These are phyloP conservation scores for Delia radicum DNA, from an alignment of 1,140 invertebrate species.

Conservation along the genomic window DNA sequence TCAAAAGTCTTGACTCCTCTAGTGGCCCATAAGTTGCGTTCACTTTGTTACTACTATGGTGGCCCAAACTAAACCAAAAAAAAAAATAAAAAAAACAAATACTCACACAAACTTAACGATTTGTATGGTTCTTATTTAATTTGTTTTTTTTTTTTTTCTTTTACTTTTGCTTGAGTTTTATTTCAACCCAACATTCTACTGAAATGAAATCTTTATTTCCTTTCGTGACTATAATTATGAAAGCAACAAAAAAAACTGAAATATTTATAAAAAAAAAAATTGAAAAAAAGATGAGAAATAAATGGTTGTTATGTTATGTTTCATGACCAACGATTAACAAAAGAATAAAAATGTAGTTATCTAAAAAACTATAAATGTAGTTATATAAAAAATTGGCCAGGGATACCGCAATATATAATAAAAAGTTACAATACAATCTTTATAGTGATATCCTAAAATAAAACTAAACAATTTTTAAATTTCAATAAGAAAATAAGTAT, in stretches of 20 bases:
- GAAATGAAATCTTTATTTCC: constrained; percentile 55
- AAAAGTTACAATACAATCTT: too few relatives aligned
- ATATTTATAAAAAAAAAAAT: neutral
- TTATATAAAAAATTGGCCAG: too few relatives aligned
- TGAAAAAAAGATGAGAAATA: neutral
- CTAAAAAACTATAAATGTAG: too few relatives aligned
- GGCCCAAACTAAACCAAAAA: neutral
- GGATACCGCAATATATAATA: too few relatives aligned
- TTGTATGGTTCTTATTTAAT: neutral
- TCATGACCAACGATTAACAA: constrained; percentile 6
- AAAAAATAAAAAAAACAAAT: neutral
- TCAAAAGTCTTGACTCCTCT: neutral
- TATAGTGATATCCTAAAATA: too few relatives aligned
- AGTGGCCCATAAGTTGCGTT: neutral
- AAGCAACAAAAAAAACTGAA: constrained; percentile 9
- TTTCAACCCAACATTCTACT: constrained; percentile 39
- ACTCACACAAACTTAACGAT: neutral
- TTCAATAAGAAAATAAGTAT: too few relatives aligned
- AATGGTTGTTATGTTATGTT: constrained; percentile 14
- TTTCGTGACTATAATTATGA: constrained; percentile 55
- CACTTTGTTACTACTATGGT: neutral
- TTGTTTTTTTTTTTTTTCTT: neutral
- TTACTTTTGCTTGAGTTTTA: constrained; percentile 35
- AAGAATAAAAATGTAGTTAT: neutral
- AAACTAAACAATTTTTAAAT: too few relatives aligned